Base-by-base conservation (phyloP, 2,113 vertebrate genomes). In the Oriolus oriolus region DNA sequence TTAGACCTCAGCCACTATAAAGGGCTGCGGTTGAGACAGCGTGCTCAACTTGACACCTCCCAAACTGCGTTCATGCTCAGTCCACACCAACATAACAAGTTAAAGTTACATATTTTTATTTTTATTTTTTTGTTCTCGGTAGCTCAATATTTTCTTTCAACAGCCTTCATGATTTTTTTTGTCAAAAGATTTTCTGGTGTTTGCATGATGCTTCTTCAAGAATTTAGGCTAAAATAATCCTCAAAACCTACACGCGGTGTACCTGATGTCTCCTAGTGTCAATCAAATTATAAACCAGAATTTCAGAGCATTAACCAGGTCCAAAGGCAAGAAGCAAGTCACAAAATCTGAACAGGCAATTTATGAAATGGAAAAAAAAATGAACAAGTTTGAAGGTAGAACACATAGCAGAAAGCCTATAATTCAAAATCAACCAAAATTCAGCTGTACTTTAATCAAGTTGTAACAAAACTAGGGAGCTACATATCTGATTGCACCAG, bases 1-100 rank as follows among this genome's bases (percentile, higher is more conserved):
- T 93, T 93, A 96, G 93, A 84, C 50, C 35, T 94, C 90, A 95
- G 75, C 68, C 95, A 84, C 75, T 93, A 70, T 37, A 95, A 90
- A 93, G 60, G 31, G 7, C 39, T 90, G 54, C 90, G 85, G 87
- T 56, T 90, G 88, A 86, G 93, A 85, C 23, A 90, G 33, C 42
- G 44, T 16, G 52, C 39, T 93, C 77, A 74, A 52, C 39, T 69
- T 93, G 91, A 93, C 84, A 89, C 89, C 89, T 93, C 70, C 78
- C 47, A 88, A 88, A 70, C 41, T 77, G 35, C 76, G 26, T 61
- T 83, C 66, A 74, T 14, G 1, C 10, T 90, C 27, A 11, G 60
- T 87, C 65, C 71, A 47, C 54, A 95, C 11, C 61, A 79, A 54
- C 49, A 89, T 66, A 87, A 66, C n/a, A 85, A 73, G 57, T 41